phyloP scores from a whole-genome alignment of 2,113 vertebrate species.

The Pantherophis guttatus region DNA sequence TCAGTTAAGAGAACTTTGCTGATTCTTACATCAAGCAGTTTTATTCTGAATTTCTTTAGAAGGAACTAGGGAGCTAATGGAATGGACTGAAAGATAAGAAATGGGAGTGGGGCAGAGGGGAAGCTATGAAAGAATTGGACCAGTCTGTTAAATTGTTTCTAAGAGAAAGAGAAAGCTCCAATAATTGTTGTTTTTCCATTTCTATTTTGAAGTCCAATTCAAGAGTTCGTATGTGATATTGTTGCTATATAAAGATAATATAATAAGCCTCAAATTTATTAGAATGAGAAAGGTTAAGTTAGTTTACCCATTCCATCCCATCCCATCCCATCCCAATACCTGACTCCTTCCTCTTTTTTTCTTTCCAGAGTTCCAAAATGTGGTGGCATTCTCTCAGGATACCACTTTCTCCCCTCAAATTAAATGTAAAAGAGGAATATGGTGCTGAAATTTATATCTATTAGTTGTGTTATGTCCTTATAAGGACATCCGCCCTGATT shows the following conservation, averaged over 20 bases:
- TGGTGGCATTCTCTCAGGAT: too few species aligned
- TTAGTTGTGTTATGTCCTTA: too few species aligned
- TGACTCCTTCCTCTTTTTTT: too few species aligned
- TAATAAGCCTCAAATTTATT: not conserved
- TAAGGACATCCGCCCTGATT: too few species aligned
- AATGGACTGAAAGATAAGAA: not conserved
- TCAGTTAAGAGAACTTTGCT: not conserved
- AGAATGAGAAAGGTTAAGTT: not conserved
- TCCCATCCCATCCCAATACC: too few species aligned
- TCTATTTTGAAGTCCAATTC: not conserved
- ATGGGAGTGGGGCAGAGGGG: not conserved
- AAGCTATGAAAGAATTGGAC: not conserved
- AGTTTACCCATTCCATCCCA: not conserved
- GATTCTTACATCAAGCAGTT: not conserved
- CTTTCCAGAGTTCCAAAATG: too few species aligned
- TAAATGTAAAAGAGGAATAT: too few species aligned
- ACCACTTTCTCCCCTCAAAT: too few species aligned
- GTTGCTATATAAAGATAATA: not conserved
- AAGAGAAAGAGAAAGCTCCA: not conserved
- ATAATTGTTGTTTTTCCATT: not conserved
- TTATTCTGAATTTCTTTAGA: not conserved
- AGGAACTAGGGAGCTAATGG: not conserved
- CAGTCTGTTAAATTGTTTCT: not conserved
- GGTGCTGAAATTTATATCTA: too few species aligned
- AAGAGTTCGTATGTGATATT: not conserved